Percentiles rank a stretch among this genome's conserved stretches.
These are phyloP conservation scores for Amphiura filiformis DNA, from an alignment of 35 echinoderm and acorn worm genomes.

Conservation along the genomic window DNA sequence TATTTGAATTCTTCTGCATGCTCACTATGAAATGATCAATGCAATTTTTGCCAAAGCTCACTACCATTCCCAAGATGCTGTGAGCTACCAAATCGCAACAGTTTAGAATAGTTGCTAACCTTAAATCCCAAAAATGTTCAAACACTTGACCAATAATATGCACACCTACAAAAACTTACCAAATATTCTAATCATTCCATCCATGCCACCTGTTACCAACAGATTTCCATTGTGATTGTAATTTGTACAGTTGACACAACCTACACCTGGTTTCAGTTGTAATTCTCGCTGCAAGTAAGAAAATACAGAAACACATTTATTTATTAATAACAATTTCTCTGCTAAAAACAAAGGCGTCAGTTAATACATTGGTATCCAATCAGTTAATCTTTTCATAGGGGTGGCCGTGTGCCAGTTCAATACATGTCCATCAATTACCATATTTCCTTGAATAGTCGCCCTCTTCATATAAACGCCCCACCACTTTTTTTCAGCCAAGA, in stretches of 20 bases:
- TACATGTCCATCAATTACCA: neutral
- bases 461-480: too few relatives aligned
- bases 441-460: too few relatives aligned
- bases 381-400: neutral
- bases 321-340: neutral
- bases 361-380: neutral
- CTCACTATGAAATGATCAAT: too few relatives aligned
- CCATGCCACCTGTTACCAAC: slow-evolving; percentile 68
- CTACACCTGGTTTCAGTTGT: slow-evolving; percentile 40
- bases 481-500: too few relatives aligned
- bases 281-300: slow-evolving; percentile 52
- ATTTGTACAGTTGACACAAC: slow-evolving; percentile 76
- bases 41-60: too few relatives aligned
- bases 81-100: too few relatives aligned
- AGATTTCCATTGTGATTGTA: slow-evolving; percentile 96
- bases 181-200: slow-evolving; percentile 82
- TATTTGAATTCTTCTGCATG: too few relatives aligned
- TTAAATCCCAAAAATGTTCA: too few relatives aligned
- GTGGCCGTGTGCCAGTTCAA: neutral
- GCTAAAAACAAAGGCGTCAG: neutral
- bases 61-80: too few relatives aligned
- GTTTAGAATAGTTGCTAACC: too few relatives aligned
- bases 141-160: too few relatives aligned
- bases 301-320: neutral
- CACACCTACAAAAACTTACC: slow-evolving; percentile 82